These are phyloP conservation scores for Pristionchus entomophagus DNA, from an alignment of 2,888 invertebrate genomes.

Conservation along the genomic window DNA sequence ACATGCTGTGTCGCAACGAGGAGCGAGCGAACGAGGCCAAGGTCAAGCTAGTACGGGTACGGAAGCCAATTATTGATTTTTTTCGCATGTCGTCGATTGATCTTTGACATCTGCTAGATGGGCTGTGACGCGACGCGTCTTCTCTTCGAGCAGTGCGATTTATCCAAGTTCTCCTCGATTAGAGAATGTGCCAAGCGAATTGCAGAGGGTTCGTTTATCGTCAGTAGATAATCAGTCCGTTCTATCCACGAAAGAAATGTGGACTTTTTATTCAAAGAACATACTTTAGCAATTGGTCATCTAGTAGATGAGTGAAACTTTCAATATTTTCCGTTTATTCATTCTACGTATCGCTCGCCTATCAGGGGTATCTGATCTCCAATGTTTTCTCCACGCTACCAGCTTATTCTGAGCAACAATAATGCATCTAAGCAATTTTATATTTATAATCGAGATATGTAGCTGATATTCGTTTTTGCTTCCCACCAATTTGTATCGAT, in stretches of 20 bases:
- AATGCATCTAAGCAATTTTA: no score
- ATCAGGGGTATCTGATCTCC: no score
- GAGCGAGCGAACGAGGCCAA: constrained; percentile 66
- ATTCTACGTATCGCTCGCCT: no score
- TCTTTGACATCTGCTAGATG: constrained; percentile 51
- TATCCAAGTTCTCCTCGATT: constrained; percentile 68
- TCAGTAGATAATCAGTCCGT: background rate
- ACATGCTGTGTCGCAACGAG: constrained; percentile 72
- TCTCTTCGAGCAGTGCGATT: constrained; percentile 69
- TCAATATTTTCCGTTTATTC: no score
- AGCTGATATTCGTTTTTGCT: no score
- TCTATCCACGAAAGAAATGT: no score
- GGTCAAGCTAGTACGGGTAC: constrained; percentile 59
- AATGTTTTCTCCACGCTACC: no score
- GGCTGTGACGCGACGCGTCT: constrained; percentile 74
- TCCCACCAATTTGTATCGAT: background rate
- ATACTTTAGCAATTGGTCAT: no score
- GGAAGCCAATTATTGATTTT: background rate
- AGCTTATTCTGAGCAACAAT: no score
- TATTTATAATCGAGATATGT: no score
- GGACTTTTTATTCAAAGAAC: no score
- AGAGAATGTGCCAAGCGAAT: constrained; percentile 64
- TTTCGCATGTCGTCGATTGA: background rate
- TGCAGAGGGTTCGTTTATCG: constrained; percentile 50
- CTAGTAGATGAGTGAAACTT: no score